A percentile compares a stretch with the other conserved stretches of the same genome.
phyloP scores from a whole-genome alignment of 2,888 invertebrate species.

The Exocentrus adspersus region DNA sequence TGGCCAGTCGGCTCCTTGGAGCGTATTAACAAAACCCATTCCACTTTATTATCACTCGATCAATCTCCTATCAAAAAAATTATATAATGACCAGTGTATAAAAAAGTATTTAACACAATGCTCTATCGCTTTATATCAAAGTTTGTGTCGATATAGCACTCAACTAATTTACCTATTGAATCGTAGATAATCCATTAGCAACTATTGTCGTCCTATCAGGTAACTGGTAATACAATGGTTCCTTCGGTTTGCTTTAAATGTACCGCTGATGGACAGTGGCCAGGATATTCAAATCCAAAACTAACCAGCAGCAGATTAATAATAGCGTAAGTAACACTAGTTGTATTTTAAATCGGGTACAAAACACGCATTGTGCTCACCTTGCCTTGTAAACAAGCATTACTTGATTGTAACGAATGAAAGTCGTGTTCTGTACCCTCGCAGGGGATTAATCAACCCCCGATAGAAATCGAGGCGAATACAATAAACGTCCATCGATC shows the following conservation, averaged over 20 bases:
- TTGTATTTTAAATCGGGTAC: neutral
- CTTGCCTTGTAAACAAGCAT: constrained; percentile 20
- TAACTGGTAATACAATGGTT: constrained; percentile 30
- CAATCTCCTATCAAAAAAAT: constrained; percentile 8
- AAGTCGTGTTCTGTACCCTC: constrained; percentile 17
- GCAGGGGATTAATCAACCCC: constrained; percentile 40
- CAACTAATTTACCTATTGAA: constrained; percentile 41
- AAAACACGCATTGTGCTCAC: constrained; percentile 24
- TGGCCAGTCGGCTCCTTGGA: neutral
- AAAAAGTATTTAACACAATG: constrained; percentile 17
- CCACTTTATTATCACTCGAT: constrained; percentile 6
- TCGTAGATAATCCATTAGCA: constrained; percentile 46
- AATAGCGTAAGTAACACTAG: neutral
- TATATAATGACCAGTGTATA: constrained; percentile 14
- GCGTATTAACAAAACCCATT: neutral
- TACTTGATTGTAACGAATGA: constrained; percentile 23
- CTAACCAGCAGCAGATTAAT: no score
- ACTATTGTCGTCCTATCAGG: constrained; percentile 46
- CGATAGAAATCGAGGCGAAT: constrained; percentile 37
- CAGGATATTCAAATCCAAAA: constrained; percentile 1
- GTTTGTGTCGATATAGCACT: constrained; percentile 44
- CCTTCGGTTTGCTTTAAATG: constrained; percentile 13
- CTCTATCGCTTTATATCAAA: constrained; percentile 27
- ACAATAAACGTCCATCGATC: constrained; percentile 40
- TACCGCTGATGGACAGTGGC: constrained; percentile 26